phyloP scores from a whole-genome alignment of 2,113 vertebrate genomes.

The Poicephalus gulielmi region DNA sequence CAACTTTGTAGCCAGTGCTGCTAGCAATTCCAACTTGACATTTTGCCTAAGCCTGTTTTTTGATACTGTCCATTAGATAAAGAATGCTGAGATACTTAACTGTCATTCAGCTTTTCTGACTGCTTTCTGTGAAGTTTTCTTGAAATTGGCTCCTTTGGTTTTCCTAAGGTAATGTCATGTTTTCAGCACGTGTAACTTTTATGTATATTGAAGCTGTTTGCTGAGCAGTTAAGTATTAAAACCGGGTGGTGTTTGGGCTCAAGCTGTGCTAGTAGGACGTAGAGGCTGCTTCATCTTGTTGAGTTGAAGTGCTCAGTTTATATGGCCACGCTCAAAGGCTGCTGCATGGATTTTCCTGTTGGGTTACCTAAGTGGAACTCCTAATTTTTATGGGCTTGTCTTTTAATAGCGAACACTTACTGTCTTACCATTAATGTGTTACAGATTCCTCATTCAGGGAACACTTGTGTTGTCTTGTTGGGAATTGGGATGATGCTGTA shows the following conservation, averaged over 20 bases:
- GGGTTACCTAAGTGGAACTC: background rate
- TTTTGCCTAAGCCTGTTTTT: background rate
- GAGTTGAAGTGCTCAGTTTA: background rate
- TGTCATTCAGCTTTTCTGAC: background rate
- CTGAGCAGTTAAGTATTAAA: background rate
- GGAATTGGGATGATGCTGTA: background rate
- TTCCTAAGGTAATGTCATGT: background rate
- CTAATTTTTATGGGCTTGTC: background rate
- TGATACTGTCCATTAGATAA: background rate
- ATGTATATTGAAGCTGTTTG: background rate
- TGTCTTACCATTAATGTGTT: background rate
- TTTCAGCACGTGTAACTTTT: background rate
- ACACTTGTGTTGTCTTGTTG: background rate
- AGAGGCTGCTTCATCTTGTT: background rate
- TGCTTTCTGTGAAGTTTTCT: background rate
- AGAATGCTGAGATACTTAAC: background rate
- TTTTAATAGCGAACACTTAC: background rate
- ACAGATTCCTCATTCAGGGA: background rate
- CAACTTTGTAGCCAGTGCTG: background rate
- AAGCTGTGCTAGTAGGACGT: background rate
- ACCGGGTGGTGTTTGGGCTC: background rate
- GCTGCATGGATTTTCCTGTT: background rate
- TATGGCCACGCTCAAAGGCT: fast-evolving
- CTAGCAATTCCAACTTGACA: background rate
- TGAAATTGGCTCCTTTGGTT: background rate